Conservation (phyloP, 2,888 invertebrate genomes). For the Hydrotaea diabolus region DNA sequence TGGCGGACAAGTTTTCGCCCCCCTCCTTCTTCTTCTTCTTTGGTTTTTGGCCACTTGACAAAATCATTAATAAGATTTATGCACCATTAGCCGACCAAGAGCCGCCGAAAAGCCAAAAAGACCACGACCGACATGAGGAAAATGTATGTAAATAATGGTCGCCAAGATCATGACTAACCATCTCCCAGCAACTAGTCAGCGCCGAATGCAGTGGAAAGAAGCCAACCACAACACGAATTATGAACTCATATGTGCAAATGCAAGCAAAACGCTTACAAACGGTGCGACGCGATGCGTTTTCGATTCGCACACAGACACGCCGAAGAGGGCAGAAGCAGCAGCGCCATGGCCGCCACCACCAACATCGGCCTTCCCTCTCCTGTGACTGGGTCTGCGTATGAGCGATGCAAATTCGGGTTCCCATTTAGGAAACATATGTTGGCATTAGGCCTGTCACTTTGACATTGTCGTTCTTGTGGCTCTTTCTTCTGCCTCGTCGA, state of each 20-base stretch:
- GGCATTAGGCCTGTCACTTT: conserved; percentile 63
- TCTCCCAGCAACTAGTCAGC: conserved; percentile 7
- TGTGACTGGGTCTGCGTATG: not conserved
- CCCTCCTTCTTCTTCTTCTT: not conserved
- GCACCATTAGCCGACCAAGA: conserved; percentile 74
- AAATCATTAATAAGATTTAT: conserved; percentile 79
- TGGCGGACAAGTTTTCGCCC: not conserved
- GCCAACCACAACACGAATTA: conserved; percentile 21
- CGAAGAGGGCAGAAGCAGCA: too few species aligned
- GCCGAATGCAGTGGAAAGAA: not conserved
- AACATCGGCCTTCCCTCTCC: too few species aligned
- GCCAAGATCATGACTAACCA: conserved; percentile 66
- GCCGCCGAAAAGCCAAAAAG: not conserved
- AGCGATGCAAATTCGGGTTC: not conserved
- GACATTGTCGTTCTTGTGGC: conserved; percentile 49
- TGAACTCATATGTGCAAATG: conserved; percentile 44
- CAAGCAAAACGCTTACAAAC: not conserved
- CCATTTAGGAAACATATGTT: conserved; percentile 63
- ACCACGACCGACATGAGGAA: conserved; percentile 11
- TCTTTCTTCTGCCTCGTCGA: conserved; percentile 19
- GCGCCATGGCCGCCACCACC: too few species aligned
- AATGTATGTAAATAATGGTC: conserved; percentile 51
- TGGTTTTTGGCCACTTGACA: conserved; percentile 74
- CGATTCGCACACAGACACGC: not conserved
- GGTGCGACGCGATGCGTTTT: not conserved